phyloP scores from a whole-genome alignment of 2,113 vertebrate genomes.

The Phalacrocorax carbo region DNA sequence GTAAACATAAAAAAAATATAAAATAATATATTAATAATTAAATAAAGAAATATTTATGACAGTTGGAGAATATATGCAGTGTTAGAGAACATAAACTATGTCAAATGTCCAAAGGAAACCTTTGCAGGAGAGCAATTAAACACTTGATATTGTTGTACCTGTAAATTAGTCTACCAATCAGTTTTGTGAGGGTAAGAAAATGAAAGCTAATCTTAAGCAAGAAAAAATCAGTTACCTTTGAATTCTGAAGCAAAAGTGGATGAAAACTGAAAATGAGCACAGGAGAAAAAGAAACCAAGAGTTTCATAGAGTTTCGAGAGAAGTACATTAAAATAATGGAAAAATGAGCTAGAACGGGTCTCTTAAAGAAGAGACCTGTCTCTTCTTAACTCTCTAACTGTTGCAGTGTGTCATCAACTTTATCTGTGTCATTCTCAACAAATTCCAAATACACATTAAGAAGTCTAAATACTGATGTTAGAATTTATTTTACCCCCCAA shows the following conservation, averaged over 20 bases:
- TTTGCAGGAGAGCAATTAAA: background rate
- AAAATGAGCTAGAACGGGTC: background rate
- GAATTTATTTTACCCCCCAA: background rate
- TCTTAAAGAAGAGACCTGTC: no score
- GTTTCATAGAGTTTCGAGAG: background rate
- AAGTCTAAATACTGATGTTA: background rate
- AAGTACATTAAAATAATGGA: background rate
- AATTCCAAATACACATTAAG: background rate
- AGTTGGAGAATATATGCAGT: background rate
- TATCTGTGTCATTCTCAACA: background rate
- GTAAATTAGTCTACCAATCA: background rate
- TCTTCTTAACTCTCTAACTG: background rate
- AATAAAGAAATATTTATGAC: background rate
- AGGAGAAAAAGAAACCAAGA: background rate
- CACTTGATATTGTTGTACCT: background rate
- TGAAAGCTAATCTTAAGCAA: background rate
- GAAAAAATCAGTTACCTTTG: background rate
- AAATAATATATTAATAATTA: background rate
- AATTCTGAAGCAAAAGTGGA: background rate
- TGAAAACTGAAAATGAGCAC: background rate
- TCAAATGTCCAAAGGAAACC: background rate
- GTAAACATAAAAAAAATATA: background rate
- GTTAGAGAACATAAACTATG: background rate
- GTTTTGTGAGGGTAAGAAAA: background rate
- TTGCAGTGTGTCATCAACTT: background rate